Conservation (phyloP, 2,888 invertebrate genomes). For the Dendrolimus houi region DNA sequence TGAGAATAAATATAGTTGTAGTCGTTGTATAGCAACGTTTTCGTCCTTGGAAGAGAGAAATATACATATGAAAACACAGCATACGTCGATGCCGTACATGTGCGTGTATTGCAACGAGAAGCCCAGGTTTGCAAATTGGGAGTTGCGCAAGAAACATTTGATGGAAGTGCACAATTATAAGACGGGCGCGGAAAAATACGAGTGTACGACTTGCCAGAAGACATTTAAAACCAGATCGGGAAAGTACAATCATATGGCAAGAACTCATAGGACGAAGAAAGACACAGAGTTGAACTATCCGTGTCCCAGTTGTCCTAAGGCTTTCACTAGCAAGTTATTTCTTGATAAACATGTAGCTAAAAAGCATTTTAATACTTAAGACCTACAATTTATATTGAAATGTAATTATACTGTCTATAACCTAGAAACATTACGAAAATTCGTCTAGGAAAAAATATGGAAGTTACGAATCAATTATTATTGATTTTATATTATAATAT, state of each 20-base stretch:
- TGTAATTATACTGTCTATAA: no score
- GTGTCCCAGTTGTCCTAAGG: slow-evolving; percentile 68
- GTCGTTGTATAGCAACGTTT: slow-evolving; percentile 60
- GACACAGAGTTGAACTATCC: slow-evolving; percentile 60
- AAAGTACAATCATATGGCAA: slow-evolving; percentile 65
- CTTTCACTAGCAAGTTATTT: slow-evolving; percentile 71
- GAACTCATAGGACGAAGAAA: slow-evolving; percentile 59
- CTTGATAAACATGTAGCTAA: slow-evolving; percentile 72
- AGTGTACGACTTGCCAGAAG: slow-evolving; percentile 59
- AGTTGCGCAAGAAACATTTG: slow-evolving; percentile 55
- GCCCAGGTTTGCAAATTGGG: slow-evolving; percentile 65
- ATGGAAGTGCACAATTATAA: slow-evolving; percentile 62
- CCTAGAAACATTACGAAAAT: no score
- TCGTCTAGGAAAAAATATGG: no score
- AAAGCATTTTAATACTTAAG: slow-evolving; percentile 62
- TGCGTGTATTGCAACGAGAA: slow-evolving; percentile 62
- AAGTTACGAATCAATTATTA: no score
- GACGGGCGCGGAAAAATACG: slow-evolving; percentile 58
- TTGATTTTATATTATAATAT: no score
- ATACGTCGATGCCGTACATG: slow-evolving; percentile 58
- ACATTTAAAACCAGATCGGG: slow-evolving; percentile 63
- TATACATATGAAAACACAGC: slow-evolving; percentile 58
- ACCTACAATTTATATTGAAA: not conserved
- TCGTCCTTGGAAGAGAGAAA: slow-evolving; percentile 56
- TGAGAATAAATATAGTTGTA: slow-evolving; percentile 62